Evolutionary conservation across 2,888 invertebrate species (phyloP).

Genomic region (Blomia tropicalis): DNA sequence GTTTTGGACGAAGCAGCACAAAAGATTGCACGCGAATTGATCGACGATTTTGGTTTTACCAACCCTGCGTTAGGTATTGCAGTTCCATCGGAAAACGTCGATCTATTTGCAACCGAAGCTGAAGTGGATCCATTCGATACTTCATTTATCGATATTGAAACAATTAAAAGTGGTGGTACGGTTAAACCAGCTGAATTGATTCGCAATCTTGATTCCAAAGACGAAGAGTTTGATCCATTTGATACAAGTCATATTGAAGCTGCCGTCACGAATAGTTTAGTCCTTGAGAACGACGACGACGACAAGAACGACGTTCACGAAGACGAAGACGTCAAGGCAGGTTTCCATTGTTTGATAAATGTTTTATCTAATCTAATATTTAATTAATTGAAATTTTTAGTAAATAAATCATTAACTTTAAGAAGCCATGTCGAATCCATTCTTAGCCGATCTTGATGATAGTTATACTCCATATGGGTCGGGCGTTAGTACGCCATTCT

Average conservation of each 20-base stretch:
- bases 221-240: constrained; percentile 44
- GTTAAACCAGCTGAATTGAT: constrained; percentile 45
- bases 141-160: constrained; percentile 52
- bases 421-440: constrained; percentile 27
- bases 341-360: no score
- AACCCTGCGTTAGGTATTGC: constrained; percentile 4
- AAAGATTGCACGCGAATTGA: constrained; percentile 23
- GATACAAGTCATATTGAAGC: constrained; percentile 48
- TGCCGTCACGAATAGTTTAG: background rate
- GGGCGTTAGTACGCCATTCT: constrained; percentile 21
- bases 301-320: background rate
- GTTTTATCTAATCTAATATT: background rate
- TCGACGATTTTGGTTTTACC: constrained; percentile 24
- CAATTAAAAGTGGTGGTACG: constrained; percentile 32
- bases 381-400: no score
- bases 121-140: constrained; percentile 49
- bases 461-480: constrained; percentile 21
- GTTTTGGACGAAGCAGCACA: constrained; percentile 29
- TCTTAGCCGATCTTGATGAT: constrained; percentile 23
- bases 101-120: background rate
- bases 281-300: background rate
- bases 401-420: background rate
- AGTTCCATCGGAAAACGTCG: constrained; percentile 9
- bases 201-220: constrained; percentile 5
- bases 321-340: no score